phyloP scores from a whole-genome alignment of 2,113 vertebrate species.

The Triplophysa tibetana region DNA sequence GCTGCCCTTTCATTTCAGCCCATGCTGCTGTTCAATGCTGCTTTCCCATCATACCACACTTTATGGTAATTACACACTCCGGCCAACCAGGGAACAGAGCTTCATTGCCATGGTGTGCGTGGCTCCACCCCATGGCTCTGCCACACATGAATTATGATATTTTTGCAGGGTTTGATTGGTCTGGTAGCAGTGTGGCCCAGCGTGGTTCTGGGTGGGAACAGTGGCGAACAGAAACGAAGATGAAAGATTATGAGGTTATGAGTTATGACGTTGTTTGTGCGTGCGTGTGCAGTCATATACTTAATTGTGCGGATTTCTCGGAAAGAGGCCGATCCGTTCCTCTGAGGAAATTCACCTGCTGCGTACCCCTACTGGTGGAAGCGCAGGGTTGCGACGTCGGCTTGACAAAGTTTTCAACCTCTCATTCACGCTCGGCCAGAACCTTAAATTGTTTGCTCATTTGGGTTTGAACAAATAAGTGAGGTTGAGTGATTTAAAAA shows the following conservation, averaged over 20 bases:
- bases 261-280: constrained; percentile 32
- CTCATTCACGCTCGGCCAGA: constrained; percentile 1
- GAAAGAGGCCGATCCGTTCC: not conserved
- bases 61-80: constrained; percentile 56
- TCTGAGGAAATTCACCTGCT: not conserved
- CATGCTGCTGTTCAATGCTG: constrained; percentile 32
- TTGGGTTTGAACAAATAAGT: constrained; percentile 66
- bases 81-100: constrained; percentile 50
- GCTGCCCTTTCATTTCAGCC: constrained; percentile 54
- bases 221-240: not conserved
- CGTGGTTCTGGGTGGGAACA: constrained; percentile 23
- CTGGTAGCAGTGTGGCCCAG: constrained; percentile 24
- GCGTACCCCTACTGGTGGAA: not conserved
- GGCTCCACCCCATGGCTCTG: constrained; percentile 47
- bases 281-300: constrained; percentile 53
- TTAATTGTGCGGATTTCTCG: constrained; percentile 4
- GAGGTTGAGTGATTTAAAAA: constrained; percentile 66
- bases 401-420: not conserved
- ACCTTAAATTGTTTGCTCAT: constrained; percentile 69
- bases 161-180: constrained; percentile 39
- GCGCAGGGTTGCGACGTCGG: no score
- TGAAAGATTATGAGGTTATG: constrained; percentile 32
- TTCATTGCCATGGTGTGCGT: constrained; percentile 28
- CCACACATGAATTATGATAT: constrained; percentile 43
- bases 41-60: constrained; percentile 54